These are phyloP conservation scores for Halocaridina rubra DNA, from an alignment of 2,888 invertebrate genomes.

Conservation along the genomic window DNA sequence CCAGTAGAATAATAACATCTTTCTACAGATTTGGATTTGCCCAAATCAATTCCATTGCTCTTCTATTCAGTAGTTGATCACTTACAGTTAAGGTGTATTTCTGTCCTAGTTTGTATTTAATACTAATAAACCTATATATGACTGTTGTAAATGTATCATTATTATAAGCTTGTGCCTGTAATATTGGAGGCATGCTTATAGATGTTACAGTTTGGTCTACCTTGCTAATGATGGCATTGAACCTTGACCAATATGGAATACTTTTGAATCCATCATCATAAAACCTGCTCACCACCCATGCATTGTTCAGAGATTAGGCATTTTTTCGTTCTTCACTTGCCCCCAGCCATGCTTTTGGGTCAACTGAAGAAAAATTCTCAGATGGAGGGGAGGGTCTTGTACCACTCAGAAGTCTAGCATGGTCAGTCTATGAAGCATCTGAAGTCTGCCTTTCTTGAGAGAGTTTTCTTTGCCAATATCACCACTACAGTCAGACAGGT, in stretches of 20 bases:
- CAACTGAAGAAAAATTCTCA: too few relatives aligned
- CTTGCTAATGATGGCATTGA: background rate
- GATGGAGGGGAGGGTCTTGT: too few relatives aligned
- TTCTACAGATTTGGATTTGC: background rate
- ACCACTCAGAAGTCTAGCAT: too few relatives aligned
- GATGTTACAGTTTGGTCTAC: conserved; percentile 6
- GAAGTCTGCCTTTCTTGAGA: too few relatives aligned
- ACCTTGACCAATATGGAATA: background rate
- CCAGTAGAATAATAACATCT: background rate
- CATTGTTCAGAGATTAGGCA: too few relatives aligned
- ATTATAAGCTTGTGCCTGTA: conserved; percentile 24
- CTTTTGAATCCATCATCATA: too few relatives aligned
- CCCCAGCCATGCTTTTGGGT: too few relatives aligned
- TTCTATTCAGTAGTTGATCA: background rate
- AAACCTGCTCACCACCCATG: too few relatives aligned
- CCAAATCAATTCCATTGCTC: background rate
- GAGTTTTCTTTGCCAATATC: too few relatives aligned
- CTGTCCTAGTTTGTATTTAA: background rate
- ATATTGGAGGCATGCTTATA: conserved; percentile 2
- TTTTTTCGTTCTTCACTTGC: too few relatives aligned
- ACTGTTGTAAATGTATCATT: conserved; percentile 13
- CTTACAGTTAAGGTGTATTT: background rate
- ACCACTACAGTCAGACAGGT: too few relatives aligned
- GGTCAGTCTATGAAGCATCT: too few relatives aligned
- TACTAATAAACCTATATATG: background rate